Conservation (phyloP, 2,113 vertebrate species). For the Saguinus imperator region DNA sequence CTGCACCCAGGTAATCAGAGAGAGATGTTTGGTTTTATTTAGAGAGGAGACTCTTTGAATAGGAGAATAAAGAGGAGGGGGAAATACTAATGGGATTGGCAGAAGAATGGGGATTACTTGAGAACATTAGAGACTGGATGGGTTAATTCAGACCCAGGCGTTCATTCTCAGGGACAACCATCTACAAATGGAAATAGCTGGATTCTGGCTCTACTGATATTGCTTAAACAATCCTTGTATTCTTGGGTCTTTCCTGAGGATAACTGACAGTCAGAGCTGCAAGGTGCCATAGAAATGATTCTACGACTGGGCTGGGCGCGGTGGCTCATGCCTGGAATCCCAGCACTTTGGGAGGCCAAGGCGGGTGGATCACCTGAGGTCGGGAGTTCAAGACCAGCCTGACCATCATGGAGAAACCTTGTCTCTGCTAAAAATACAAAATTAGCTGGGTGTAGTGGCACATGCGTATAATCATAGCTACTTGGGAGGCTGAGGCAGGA, state of each 20-base stretch:
- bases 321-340: too few species aligned
- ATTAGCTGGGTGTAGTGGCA: too few species aligned
- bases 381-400: too few species aligned
- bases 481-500: too few species aligned
- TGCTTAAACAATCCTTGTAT: neutral
- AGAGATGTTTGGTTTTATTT: neutral
- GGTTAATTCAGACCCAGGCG: neutral
- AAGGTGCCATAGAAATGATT: neutral
- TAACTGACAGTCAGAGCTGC: neutral
- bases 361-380: too few species aligned
- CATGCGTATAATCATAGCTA: too few species aligned
- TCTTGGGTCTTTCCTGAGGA: neutral
- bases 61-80: neutral
- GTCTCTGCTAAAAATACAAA: too few species aligned
- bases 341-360: too few species aligned
- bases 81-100: neutral
- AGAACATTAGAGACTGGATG: neutral
- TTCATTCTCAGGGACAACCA: neutral
- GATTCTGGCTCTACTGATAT: neutral
- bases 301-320: too few species aligned
- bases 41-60: neutral
- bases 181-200: neutral
- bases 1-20: neutral
- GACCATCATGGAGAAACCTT: too few species aligned
- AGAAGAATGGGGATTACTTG: neutral